Evolutionary conservation across 2,888 invertebrate genomes (phyloP).

Genomic region (Cephalotes varians): DNA sequence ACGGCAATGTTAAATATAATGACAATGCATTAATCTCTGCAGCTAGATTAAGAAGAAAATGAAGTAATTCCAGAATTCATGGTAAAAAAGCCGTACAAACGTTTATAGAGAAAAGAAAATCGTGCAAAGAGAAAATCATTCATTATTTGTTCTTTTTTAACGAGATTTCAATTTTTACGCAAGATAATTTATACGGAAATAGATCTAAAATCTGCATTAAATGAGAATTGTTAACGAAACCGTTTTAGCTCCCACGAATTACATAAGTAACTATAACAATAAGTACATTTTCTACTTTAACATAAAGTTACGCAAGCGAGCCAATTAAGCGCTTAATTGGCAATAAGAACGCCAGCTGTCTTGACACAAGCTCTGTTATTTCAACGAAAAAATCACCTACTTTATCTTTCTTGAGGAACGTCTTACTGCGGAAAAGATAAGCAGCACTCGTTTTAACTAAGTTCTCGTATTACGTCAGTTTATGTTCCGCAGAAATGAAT

Average conservation of each 20-base stretch:
- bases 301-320: constrained; percentile 9
- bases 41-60: neutral
- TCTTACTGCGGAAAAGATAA: constrained; percentile 20
- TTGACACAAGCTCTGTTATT: constrained; percentile 24
- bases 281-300: constrained; percentile 14
- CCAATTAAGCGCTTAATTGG: constrained; percentile 49
- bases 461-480: constrained; percentile 29
- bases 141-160: neutral
- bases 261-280: constrained; percentile 6
- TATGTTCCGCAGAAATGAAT: neutral
- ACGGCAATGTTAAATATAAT: constrained; percentile 2
- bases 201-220: neutral
- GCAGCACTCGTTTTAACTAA: constrained; percentile 34
- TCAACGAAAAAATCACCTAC: constrained; percentile 35
- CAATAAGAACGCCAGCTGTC: constrained; percentile 38
- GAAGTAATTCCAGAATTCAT: neutral
- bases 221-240: neutral
- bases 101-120: neutral
- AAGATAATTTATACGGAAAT: neutral
- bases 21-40: neutral
- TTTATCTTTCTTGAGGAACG: constrained; percentile 32
- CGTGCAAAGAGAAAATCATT: neutral
- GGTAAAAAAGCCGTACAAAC: neutral
- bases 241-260: neutral
- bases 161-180: neutral